A percentile compares a stretch with the other conserved stretches of the same genome.
Evolutionary conservation across 2,797 vertebrate species (phyloP).

Genomic region (Triplophysa bombifrons): DNA sequence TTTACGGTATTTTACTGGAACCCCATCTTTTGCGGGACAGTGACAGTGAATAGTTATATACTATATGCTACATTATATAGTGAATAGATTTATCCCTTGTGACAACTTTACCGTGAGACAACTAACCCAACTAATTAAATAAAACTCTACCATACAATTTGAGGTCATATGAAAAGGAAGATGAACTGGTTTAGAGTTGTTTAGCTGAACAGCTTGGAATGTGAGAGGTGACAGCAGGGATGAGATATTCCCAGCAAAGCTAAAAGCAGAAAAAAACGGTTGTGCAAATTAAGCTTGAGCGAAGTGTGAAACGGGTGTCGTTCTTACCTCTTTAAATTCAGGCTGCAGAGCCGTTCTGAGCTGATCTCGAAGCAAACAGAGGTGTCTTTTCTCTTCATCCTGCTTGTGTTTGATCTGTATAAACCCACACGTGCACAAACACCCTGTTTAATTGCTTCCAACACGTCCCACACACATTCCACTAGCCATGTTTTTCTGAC

Average conservation of each 20-base stretch:
- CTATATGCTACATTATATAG: too few species aligned
- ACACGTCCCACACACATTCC: constrained; percentile 24
- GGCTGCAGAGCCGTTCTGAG: constrained; percentile 68
- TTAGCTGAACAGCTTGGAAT: background rate
- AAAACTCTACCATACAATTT: background rate
- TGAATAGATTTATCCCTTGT: too few species aligned
- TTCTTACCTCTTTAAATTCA: constrained; percentile 74
- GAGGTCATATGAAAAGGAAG: background rate
- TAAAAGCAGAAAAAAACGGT: background rate
- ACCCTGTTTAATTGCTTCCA: constrained; percentile 23
- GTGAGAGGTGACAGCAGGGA: constrained; percentile 1
- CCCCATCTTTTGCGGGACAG: too few species aligned
- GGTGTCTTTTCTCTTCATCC: constrained; percentile 81
- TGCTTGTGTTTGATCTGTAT: constrained; percentile 81
- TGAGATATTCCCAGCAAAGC: background rate
- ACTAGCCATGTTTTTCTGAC: background rate
- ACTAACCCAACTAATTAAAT: too few species aligned
- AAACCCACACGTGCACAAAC: constrained; percentile 47
- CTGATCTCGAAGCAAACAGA: constrained; percentile 78
- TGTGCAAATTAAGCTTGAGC: background rate
- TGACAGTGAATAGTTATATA: too few species aligned
- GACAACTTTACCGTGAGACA: too few species aligned
- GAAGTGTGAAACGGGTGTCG: constrained; percentile 17
- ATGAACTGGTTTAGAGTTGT: background rate
- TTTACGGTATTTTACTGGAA: too few species aligned